A percentile compares a stretch with the other conserved stretches of the same genome.
Conservation (phyloP, 2,888 invertebrate genomes). For the Lasioglossum calceatum region DNA sequence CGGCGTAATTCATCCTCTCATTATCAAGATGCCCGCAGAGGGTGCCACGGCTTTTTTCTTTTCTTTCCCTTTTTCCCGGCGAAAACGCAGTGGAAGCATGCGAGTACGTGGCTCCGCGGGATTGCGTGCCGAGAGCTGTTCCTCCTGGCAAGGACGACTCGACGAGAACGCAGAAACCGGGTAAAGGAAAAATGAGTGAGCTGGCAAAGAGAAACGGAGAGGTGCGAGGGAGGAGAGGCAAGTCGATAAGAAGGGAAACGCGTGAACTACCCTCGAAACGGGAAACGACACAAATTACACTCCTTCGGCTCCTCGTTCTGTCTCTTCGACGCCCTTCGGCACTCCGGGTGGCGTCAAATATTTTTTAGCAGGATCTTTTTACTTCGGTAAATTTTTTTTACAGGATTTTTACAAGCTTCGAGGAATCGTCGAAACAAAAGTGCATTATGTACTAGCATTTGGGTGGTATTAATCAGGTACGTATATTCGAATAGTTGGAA, state of each 20-base stretch:
- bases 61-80: slow-evolving; percentile 35
- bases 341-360: not conserved
- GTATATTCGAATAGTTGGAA: no score
- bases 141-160: slow-evolving; percentile 74
- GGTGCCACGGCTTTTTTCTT: slow-evolving; percentile 29
- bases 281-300: slow-evolving; percentile 73
- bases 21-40: slow-evolving; percentile 72
- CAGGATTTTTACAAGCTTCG: no score
- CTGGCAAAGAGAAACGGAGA: slow-evolving; percentile 40
- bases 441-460: no score
- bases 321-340: not conserved
- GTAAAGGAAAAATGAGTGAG: slow-evolving; percentile 29
- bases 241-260: slow-evolving; percentile 78
- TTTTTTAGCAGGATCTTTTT: no score
- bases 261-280: slow-evolving; percentile 75
- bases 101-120: slow-evolving; percentile 70
- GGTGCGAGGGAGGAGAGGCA: slow-evolving; percentile 56
- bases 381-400: no score
- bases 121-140: slow-evolving; percentile 76
- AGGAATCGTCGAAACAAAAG: no score
- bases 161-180: slow-evolving; percentile 18
- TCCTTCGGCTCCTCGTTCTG: slow-evolving; percentile 13
- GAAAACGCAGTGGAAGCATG: slow-evolving; percentile 75
- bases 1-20: slow-evolving; percentile 55
- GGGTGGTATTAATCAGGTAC: no score